phyloP scores from a whole-genome alignment of 2,888 invertebrate genomes.

The Micropterix aruncella region DNA sequence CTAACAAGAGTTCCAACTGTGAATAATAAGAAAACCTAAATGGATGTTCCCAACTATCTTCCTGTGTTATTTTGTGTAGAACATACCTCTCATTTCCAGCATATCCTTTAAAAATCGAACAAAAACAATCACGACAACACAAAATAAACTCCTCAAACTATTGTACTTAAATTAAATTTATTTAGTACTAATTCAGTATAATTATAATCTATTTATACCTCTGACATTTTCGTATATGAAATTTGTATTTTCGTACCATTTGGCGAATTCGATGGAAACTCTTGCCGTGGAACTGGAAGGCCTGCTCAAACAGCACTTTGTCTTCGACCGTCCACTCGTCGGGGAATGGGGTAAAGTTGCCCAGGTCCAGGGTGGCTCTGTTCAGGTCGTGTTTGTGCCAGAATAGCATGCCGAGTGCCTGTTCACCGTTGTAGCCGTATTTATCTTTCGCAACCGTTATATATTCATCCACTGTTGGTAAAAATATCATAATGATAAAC shows the following conservation, averaged over 20 bases:
- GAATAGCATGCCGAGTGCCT: constrained; percentile 93
- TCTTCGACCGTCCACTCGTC: constrained; percentile 98
- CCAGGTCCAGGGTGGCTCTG: constrained; percentile 81
- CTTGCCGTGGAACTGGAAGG: constrained; percentile 96
- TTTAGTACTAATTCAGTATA: too few relatives aligned
- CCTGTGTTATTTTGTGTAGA: too few relatives aligned
- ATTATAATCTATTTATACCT: too few relatives aligned
- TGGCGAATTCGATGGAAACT: constrained; percentile 93
- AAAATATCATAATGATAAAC: constrained; percentile 3
- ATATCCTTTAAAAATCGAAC: too few relatives aligned
- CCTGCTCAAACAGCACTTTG: constrained; percentile 95
- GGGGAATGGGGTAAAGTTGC: constrained; percentile 94
- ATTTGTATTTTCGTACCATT: constrained; percentile 57
- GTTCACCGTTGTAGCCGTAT: constrained; percentile 94
- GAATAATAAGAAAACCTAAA: too few relatives aligned
- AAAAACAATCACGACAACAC: too few relatives aligned
- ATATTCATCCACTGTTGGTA: constrained; percentile 81
- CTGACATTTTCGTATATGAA: too few relatives aligned
- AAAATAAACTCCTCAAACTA: too few relatives aligned
- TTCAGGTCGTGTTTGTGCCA: constrained; percentile 97
- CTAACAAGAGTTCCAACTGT: too few relatives aligned
- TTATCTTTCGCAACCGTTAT: constrained; percentile 90
- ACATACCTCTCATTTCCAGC: too few relatives aligned
- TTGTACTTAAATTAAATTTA: too few relatives aligned
- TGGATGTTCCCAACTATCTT: too few relatives aligned